phyloP scores from a whole-genome alignment of 2,797 vertebrate species.

The Astyanax mexicanus region DNA sequence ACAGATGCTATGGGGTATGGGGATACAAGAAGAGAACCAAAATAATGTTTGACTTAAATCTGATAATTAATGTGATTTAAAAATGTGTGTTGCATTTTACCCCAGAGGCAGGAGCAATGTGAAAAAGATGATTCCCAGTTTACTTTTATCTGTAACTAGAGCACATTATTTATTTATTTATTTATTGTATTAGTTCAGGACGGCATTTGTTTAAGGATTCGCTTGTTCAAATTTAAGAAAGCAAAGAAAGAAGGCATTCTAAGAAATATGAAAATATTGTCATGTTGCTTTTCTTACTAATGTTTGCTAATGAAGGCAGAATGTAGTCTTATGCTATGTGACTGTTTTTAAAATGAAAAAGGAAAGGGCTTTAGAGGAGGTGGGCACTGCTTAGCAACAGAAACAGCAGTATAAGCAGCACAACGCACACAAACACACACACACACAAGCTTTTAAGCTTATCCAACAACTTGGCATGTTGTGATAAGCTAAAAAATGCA shows the following conservation, averaged over 20 bases:
- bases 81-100: no score
- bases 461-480: not conserved
- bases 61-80: no score
- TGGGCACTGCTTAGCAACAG: not conserved
- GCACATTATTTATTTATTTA: no score
- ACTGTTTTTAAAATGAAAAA: not conserved
- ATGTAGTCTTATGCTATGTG: not conserved
- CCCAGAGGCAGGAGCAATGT: no score
- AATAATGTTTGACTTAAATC: no score
- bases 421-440: not conserved
- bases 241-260: no score
- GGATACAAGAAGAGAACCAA: no score
- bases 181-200: not conserved
- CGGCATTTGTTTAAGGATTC: slow-evolving; percentile 23
- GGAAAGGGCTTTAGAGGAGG: not conserved
- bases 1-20: no score
- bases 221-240: not conserved
- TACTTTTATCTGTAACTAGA: not conserved
- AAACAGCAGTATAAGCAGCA: slow-evolving; percentile 1
- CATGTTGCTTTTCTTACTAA: slow-evolving; percentile 4
- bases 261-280: no score
- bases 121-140: no score
- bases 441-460: not conserved
- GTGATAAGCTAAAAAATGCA: not conserved
- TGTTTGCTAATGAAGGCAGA: not conserved